phyloP scores from a whole-genome alignment of 2,888 invertebrate genomes.

The Palloptera scutellata region DNA sequence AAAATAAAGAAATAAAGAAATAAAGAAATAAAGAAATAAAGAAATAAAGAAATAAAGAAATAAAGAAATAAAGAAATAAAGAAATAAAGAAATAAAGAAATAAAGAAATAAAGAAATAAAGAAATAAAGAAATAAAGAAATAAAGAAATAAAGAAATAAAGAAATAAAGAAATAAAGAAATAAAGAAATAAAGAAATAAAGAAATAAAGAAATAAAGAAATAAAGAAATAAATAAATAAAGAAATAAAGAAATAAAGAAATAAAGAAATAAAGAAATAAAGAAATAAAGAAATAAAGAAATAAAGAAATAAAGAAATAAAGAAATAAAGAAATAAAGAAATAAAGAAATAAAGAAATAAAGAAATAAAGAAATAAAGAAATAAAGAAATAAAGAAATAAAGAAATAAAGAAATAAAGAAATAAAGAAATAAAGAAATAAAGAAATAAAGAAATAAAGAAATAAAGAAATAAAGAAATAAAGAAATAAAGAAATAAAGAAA shows the following conservation, averaged over 20 bases:
- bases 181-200: neutral
- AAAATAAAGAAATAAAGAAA: neutral
- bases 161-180: neutral
- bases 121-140: neutral
- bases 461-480: too few species aligned
- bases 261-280: neutral
- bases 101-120: neutral
- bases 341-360: neutral
- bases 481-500: too few species aligned
- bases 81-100: neutral
- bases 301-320: neutral
- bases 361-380: neutral
- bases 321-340: neutral
- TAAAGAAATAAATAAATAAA: neutral
- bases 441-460: too few species aligned
- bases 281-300: neutral
- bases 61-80: neutral
- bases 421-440: neutral
- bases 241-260: conserved; percentile 1
- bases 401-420: neutral
- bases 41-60: neutral
- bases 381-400: neutral
- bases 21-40: neutral
- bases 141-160: neutral
- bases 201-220: neutral